These are phyloP conservation scores for Enteromius trimaculatus DNA, from an alignment of 2,797 vertebrate species.

Conservation along the genomic window DNA sequence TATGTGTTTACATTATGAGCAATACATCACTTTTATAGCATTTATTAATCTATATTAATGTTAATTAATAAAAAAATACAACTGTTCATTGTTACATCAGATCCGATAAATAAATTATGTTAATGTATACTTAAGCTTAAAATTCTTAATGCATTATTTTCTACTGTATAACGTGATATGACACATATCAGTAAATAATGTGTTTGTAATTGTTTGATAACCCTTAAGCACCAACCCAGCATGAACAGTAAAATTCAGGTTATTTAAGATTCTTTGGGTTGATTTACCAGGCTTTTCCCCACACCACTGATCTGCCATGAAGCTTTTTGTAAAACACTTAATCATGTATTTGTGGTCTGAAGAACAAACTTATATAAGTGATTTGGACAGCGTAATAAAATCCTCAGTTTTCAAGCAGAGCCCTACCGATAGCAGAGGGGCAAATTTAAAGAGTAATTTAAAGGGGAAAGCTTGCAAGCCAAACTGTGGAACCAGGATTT, in stretches of 20 bases:
- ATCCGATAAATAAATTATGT: background rate
- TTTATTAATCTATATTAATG: background rate
- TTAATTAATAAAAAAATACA: background rate
- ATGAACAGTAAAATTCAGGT: background rate
- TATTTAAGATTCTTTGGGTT: background rate
- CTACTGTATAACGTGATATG: background rate
- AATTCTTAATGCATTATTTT: background rate
- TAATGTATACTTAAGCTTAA: too few relatives aligned
- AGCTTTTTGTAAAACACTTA: conserved; percentile 9
- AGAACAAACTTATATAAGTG: background rate
- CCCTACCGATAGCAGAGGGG: background rate
- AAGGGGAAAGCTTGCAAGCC: background rate
- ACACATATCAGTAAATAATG: background rate
- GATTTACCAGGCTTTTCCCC: background rate
- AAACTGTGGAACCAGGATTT: conserved; percentile 9
- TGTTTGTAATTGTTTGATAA: background rate
- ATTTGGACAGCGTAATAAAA: conserved; percentile 27
- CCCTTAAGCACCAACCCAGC: background rate
- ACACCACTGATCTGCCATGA: background rate
- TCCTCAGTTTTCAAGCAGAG: conserved; percentile 9
- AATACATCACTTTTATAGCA: too few relatives aligned
- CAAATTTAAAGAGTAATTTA: conserved; percentile 14
- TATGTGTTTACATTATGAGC: background rate
- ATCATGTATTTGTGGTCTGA: background rate
- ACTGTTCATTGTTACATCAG: background rate